phyloP scores from a whole-genome alignment of 1,140 invertebrate species.

The Amphibalanus amphitrite region DNA sequence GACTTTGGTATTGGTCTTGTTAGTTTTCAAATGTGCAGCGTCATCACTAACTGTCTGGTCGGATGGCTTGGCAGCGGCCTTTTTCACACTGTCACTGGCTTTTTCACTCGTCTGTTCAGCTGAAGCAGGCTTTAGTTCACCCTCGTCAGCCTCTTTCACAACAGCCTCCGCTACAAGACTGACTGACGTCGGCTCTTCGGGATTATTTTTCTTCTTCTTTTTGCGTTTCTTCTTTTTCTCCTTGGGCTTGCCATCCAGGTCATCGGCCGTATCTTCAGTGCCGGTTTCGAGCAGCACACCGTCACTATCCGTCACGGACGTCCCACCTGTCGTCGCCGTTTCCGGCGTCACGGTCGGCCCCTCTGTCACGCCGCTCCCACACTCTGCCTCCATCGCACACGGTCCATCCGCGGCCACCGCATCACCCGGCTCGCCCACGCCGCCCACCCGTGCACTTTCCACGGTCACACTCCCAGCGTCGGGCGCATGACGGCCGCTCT shows the following conservation, averaged over 20 bases:
- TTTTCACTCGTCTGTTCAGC: no score
- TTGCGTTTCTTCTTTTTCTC: neutral
- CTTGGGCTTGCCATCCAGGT: neutral
- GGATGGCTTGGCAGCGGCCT: no score
- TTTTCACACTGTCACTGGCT: no score
- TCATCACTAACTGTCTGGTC: no score
- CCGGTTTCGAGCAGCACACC: neutral
- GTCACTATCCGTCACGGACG: neutral
- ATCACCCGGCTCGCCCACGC: no score
- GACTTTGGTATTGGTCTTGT: no score
- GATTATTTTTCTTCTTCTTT: neutral
- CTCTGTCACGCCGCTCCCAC: no score
- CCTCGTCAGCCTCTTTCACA: neutral
- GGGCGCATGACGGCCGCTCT: neutral
- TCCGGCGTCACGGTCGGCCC: neutral
- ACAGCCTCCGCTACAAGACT: neutral
- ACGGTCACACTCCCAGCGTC: neutral
- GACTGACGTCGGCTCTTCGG: neutral
- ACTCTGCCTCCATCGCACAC: neutral
- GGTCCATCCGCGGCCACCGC: neutral
- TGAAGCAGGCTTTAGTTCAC: slow-evolving; percentile 1
- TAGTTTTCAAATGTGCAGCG: no score
- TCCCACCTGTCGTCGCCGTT: neutral
- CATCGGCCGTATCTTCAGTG: neutral
- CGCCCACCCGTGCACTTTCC: neutral